These are phyloP conservation scores for Steromphala cineraria DNA, from an alignment of 2,888 invertebrate species.

Conservation along the genomic window DNA sequence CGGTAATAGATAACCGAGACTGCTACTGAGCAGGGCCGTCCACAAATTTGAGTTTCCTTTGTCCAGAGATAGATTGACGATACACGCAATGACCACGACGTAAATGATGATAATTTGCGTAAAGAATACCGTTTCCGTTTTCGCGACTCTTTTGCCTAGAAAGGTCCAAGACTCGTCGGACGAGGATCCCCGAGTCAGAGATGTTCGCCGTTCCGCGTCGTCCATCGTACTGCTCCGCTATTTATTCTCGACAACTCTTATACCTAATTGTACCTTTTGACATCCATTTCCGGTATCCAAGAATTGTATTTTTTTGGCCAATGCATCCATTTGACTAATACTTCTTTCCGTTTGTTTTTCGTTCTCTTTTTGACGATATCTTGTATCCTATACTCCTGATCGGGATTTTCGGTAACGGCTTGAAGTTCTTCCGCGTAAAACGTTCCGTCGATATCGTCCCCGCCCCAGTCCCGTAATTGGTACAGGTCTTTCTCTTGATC, in stretches of 20 bases:
- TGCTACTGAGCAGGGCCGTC: not conserved
- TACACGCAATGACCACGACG: not conserved
- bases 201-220: not conserved
- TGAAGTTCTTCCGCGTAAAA: conserved; percentile 38
- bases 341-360: conserved; percentile 28
- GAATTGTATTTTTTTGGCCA: conserved; percentile 40
- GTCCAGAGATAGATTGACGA: not conserved
- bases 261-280: conserved; percentile 14
- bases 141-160: not conserved
- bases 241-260: not conserved
- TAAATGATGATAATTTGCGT: conserved; percentile 7
- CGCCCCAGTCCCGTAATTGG: conserved; percentile 26
- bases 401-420: conserved; percentile 26
- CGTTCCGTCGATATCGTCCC: conserved; percentile 28
- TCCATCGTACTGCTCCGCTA: not conserved
- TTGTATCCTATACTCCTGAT: conserved; percentile 31
- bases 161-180: not conserved
- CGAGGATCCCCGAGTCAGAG: not conserved
- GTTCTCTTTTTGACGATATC: conserved; percentile 31
- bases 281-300: conserved; percentile 29
- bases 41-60: conserved; percentile 3
- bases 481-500: conserved; percentile 34
- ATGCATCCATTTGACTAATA: conserved; percentile 38
- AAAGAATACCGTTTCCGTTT: conserved; percentile 3
- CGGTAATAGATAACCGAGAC: not conserved